Base-by-base conservation (phyloP, 2,888 invertebrate genomes). In the Erebia palarica region DNA sequence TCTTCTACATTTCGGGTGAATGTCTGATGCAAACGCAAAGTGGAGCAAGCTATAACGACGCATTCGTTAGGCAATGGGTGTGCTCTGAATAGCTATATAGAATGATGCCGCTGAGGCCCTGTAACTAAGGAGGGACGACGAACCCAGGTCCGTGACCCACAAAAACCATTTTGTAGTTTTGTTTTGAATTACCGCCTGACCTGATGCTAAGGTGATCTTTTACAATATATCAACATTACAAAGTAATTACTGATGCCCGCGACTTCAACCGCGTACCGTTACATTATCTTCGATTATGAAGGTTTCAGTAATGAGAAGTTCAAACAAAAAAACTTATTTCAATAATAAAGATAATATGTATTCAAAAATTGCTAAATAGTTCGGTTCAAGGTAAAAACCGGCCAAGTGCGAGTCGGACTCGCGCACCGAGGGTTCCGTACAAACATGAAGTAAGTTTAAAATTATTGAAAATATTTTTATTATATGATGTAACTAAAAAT, bases 61-160 rank as follows among this genome's bases (percentile, higher is more conserved):
- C 81, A 84, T 85, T 88, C 87, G 86, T 88, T 84, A 84, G 81
- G 87, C 87, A 87, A 88, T 84, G 81, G 80, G 78, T 85, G 82
- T 82, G 85, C 80, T 84, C 84, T 84, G 84, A 85, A 87, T 86
- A 86, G 86, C 86, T 84, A 85, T 84, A 84, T 81, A 81, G 66
- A 70, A 63, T 65, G 68, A 72, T 65, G 74, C 65, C 68, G 68
- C 67, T 70, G 60, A 69, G 64, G 69, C 69, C 68, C 71, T 74
- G 69, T 75, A 74, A 75, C 76, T 69, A 71, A 72, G 71, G 49
- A 61, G 44, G 44, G 18, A 65, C 42, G 16, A 55, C 21, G 65
- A 18, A 57, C 14, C 36, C 36, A 7, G 36, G 36, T 36, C 36
- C 36, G 57, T 21, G 13, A 21, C 57, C 55, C 2, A 21, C 51